A percentile compares a stretch with the other conserved stretches of the same genome.
These are phyloP conservation scores for Epinephelus awoara DNA, from an alignment of 2,797 vertebrate genomes.

Conservation along the genomic window DNA sequence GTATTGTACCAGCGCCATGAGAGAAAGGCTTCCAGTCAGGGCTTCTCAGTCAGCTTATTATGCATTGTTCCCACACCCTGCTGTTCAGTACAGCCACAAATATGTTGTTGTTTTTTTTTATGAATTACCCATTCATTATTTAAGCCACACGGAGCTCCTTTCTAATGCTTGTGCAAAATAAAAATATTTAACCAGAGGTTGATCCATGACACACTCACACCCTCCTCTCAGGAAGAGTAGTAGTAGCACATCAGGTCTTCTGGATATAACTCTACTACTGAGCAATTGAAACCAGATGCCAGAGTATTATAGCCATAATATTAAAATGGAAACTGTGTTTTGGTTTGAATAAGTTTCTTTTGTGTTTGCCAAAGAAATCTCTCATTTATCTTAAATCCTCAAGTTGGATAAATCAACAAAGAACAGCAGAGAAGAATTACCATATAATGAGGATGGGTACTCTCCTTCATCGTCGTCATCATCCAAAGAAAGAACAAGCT, in stretches of 20 bases:
- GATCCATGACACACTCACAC: constrained; percentile 22
- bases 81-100: constrained; percentile 55
- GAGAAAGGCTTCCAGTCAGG: constrained; percentile 41
- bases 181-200: constrained; percentile 40
- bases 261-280: constrained; percentile 39
- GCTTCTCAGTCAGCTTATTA: constrained; percentile 42
- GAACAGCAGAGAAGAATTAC: constrained; percentile 57
- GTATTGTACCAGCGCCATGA: constrained; percentile 30
- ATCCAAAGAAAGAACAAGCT: constrained; percentile 81
- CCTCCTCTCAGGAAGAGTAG: constrained; percentile 16
- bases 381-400: not conserved
- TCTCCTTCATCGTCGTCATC: constrained; percentile 74
- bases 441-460: constrained; percentile 51
- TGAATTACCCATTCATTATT: constrained; percentile 43
- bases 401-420: not conserved
- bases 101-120: constrained; percentile 55
- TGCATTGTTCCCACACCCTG: constrained; percentile 56
- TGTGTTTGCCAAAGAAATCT: constrained; percentile 30
- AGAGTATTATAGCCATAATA: constrained; percentile 31
- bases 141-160: constrained; percentile 36
- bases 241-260: constrained; percentile 39
- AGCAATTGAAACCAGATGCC: constrained; percentile 52
- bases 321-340: constrained; percentile 46
- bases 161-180: constrained; percentile 52
- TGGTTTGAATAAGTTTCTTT: not conserved